Conservation (phyloP, 2,113 vertebrate genomes). For the Gnathonemus echidnorhynchus region DNA sequence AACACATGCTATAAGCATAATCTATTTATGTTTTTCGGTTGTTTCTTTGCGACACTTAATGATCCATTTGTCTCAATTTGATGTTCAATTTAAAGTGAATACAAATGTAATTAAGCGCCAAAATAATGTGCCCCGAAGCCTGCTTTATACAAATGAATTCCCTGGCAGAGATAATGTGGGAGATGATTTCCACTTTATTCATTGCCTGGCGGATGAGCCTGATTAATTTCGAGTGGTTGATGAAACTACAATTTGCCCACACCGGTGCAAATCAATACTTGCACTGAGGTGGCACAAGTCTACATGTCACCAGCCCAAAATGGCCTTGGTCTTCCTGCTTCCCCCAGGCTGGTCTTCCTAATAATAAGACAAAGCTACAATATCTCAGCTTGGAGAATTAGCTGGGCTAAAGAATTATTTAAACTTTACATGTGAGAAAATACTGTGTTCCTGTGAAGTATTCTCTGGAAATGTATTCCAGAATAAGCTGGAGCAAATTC, state of each 20-base stretch:
- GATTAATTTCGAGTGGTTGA: constrained; percentile 11
- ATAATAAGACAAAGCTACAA: background rate
- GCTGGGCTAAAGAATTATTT: background rate
- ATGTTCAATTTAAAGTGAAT: constrained; percentile 18
- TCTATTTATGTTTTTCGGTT: constrained; percentile 1
- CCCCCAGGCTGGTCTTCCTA: background rate
- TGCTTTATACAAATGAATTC: constrained; percentile 7
- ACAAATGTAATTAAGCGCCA: constrained; percentile 13
- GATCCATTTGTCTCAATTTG: constrained; percentile 13
- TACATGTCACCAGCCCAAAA: background rate
- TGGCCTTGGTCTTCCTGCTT: background rate
- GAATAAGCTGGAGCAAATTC: background rate
- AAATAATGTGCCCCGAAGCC: constrained; percentile 11
- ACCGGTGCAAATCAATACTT: constrained; percentile 5
- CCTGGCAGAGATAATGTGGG: constrained; percentile 3
- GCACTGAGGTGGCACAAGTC: no score
- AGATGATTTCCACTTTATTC: constrained; percentile 11
- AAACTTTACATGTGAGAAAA: background rate
- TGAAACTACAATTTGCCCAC: constrained; percentile 8
- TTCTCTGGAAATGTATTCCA: background rate
- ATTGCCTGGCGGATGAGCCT: constrained; percentile 13
- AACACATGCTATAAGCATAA: background rate
- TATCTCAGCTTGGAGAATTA: background rate
- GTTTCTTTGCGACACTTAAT: constrained; percentile 13
- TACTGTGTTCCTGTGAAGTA: background rate